Evolutionary conservation across 1,140 invertebrate species (phyloP).

Genomic region (Cataglyphis hispanica): DNA sequence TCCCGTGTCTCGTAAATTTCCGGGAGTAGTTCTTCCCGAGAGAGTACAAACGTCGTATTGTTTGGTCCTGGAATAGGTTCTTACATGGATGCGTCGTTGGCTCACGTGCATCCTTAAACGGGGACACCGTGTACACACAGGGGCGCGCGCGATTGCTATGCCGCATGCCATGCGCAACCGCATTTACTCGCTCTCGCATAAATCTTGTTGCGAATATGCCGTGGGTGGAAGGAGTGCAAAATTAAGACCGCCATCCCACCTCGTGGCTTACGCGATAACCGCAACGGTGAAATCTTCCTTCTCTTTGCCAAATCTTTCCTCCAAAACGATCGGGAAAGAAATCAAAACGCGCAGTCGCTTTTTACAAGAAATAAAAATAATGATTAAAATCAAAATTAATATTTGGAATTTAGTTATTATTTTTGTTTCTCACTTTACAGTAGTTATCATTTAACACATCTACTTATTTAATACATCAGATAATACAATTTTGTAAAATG

Average conservation of each 20-base stretch:
- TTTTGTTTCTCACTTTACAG: not conserved
- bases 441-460: too few species aligned
- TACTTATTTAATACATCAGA: not conserved
- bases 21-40: constrained; percentile 62
- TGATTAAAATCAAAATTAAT: not conserved
- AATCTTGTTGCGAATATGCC: constrained; percentile 40
- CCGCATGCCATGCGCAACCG: not conserved
- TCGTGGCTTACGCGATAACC: not conserved
- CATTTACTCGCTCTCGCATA: constrained; percentile 36
- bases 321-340: not conserved
- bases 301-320: not conserved
- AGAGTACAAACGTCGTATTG: constrained; percentile 70
- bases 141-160: not conserved
- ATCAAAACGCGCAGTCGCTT: not conserved
- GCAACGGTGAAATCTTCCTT: not conserved
- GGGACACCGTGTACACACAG: not conserved
- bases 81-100: constrained; percentile 49
- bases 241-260: constrained; percentile 17
- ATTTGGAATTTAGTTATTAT: not conserved
- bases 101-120: constrained; percentile 23
- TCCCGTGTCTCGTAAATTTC: constrained; percentile 64
- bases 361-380: too few species aligned
- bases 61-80: constrained; percentile 54
- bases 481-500: constrained; percentile 2
- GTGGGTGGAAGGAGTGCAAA: not conserved